Evolutionary conservation across 2,888 invertebrate genomes (phyloP).

Genomic region (Sminthurinus aureus): DNA sequence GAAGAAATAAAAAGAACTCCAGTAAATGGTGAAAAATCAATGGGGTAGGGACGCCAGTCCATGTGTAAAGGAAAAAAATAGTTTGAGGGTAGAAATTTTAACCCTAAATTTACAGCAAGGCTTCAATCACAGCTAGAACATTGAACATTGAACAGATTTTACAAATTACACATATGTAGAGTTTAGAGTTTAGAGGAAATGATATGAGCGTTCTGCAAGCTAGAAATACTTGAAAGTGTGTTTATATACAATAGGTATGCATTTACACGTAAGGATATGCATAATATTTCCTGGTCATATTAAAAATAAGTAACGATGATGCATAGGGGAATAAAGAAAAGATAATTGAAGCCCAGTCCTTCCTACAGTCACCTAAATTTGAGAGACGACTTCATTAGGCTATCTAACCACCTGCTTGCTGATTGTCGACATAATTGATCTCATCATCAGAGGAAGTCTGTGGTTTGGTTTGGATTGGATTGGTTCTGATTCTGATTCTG

Average conservation of each 20-base stretch:
- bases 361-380: conserved; percentile 35
- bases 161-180: background rate
- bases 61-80: too few species aligned
- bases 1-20: too few species aligned
- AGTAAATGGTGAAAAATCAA: too few species aligned
- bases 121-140: background rate
- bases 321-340: background rate
- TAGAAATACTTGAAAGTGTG: too few species aligned
- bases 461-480: conserved; percentile 33
- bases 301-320: conserved; percentile 12
- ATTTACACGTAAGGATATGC: background rate
- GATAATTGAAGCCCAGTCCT: conserved; percentile 18
- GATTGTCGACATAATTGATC: conserved; percentile 48
- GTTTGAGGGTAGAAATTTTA: background rate
- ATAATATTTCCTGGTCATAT: background rate
- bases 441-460: conserved; percentile 52
- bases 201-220: too few species aligned
- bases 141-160: background rate
- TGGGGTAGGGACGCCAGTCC: too few species aligned
- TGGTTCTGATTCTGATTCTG: background rate
- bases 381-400: conserved; percentile 40
- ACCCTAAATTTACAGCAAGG: background rate
- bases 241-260: too few species aligned
- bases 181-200: too few species aligned
- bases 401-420: conserved; percentile 22